phyloP scores from a whole-genome alignment of 1,140 invertebrate genomes.

The Melanaphis sacchari region DNA sequence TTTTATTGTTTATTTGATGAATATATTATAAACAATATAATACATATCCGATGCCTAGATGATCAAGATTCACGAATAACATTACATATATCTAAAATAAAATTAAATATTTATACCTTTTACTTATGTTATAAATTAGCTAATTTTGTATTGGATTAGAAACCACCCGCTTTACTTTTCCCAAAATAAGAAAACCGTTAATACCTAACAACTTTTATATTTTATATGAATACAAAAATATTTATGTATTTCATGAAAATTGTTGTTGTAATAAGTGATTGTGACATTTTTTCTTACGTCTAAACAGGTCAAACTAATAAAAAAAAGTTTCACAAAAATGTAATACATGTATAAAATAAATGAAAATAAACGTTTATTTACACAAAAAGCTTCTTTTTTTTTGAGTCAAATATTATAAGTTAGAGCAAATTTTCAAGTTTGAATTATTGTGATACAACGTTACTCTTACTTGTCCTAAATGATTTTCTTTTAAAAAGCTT shows the following conservation, averaged over 20 bases:
- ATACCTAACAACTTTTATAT: not conserved
- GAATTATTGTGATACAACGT: not conserved
- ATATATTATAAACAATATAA: not conserved
- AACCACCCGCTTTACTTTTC: not conserved
- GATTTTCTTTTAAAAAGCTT: not conserved
- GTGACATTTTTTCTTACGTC: not conserved
- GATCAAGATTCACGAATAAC: no score
- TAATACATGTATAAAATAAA: not conserved
- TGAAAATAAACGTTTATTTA: constrained; percentile 23
- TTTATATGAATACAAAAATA: not conserved
- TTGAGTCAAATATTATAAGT: not conserved
- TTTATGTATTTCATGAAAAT: not conserved
- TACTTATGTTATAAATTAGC: no score
- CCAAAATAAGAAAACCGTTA: not conserved
- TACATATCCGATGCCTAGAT: not conserved
- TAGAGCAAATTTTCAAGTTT: constrained; percentile 4
- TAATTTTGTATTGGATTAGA: not conserved
- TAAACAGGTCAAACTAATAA: constrained; percentile 25
- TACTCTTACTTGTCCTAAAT: not conserved
- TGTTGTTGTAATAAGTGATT: constrained; percentile 8
- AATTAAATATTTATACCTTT: no score
- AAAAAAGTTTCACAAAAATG: not conserved
- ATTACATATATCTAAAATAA: not conserved
- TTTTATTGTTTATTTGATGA: not conserved
- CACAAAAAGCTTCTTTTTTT: constrained; percentile 9